A percentile compares a stretch with the other conserved stretches of the same genome.
These are phyloP conservation scores for Periophthalmus modestus DNA, from an alignment of 2,113 vertebrate species.

Conservation along the genomic window DNA sequence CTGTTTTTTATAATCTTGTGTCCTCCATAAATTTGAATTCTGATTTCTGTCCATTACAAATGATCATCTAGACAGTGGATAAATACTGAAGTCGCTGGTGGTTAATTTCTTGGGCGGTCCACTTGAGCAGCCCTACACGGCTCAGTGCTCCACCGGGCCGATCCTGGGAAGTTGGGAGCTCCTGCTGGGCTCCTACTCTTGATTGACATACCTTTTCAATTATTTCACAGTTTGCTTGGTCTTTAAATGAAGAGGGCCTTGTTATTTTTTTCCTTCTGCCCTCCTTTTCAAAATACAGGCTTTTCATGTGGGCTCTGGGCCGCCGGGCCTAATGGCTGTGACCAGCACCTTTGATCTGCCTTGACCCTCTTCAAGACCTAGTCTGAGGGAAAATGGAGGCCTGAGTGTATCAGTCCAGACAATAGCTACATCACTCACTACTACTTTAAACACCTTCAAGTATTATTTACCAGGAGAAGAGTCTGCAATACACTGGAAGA, in stretches of 20 bases:
- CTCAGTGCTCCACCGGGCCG: conserved; percentile 73
- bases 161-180: conserved; percentile 78
- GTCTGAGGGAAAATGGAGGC: conserved; percentile 59
- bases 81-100: conserved; percentile 63
- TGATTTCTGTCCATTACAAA: conserved; percentile 67
- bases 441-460: conserved; percentile 75
- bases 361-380: conserved; percentile 73
- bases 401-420: conserved; percentile 70
- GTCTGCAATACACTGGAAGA: conserved; percentile 46
- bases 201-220: conserved; percentile 88
- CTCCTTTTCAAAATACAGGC: conserved; percentile 80
- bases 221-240: conserved; percentile 86
- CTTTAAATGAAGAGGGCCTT: conserved; percentile 79
- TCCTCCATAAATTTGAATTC: conserved; percentile 37
- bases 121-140: conserved; percentile 73
- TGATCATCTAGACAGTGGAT: conserved; percentile 64
- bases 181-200: conserved; percentile 76
- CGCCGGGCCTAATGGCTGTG: conserved; percentile 81
- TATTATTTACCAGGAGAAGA: conserved; percentile 59
- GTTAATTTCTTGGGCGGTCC: conserved; percentile 78
- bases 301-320: conserved; percentile 81
- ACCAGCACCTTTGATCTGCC: conserved; percentile 84
- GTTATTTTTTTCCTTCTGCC: conserved; percentile 78
- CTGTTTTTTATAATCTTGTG: not conserved
- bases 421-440: conserved; percentile 72